Base-by-base conservation (phyloP, 1,140 invertebrate genomes). In the Conopomorpha cramerella region DNA sequence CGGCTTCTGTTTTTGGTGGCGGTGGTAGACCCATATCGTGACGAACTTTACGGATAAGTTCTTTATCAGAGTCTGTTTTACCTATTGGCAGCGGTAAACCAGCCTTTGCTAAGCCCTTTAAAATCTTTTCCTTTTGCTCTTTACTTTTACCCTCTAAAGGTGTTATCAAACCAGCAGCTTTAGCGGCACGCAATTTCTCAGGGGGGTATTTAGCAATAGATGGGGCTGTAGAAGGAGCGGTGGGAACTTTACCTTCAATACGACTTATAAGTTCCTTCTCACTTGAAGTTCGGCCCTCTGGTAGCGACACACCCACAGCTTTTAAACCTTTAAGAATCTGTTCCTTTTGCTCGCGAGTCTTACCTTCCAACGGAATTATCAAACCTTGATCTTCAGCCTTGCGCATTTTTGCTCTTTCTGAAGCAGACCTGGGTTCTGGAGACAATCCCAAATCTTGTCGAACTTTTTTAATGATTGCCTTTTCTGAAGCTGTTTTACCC, bases 301-400 rank as follows among this genome's bases (percentile, higher is more conserved):
- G 45, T 16, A 49, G 29, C 1, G 45, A 27, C 4, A 52, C 15
- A 16, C 41, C 42, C 6, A 39, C 11, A 25, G 41, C 30, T 8
- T 35, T 38, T 35, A 37, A 25, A 2, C 37, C 33, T 40, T 15
- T 41, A 8, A 59, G 13, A 27, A 51, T 46, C 41, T 43, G 43
- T 51, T 51, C 50, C 42, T 53, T 58, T 34, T 54, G 11, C 10
- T 37, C 10, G 16, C 8, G 7, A 0, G 45, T 30, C 42, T 55
- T 55, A 8, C 46, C 50, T 42, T 52, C 35, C 28, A 52, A 25
- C 10, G 52, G 55, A n/a, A 32, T 38, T 14, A 52, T 43, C 6
- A 49, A 7, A 10, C 51, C 51, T 3, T 19, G 31, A 10, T 39
- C 46, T 8, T 31, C 7, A 14, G 48, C 45, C 41, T 46, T 26